Evolutionary conservation across 2,113 vertebrate genomes (phyloP).

Genomic region (Gracilinanus agilis): DNA sequence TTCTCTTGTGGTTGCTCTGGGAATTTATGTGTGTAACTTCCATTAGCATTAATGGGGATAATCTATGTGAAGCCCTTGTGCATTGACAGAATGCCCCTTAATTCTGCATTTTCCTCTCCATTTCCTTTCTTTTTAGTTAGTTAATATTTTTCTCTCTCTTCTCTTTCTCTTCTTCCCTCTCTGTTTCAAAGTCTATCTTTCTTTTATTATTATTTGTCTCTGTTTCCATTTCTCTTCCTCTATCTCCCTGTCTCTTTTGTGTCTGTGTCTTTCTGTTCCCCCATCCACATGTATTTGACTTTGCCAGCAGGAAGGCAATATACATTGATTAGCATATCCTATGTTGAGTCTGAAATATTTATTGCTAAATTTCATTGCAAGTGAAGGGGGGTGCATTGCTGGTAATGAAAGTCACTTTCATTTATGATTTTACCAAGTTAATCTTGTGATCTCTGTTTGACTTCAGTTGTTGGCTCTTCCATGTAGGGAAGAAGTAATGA

Average conservation of each 20-base stretch:
- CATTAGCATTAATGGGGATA: conserved; percentile 54
- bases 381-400: conserved; percentile 41
- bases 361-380: conserved; percentile 31
- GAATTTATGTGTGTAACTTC: conserved; percentile 50
- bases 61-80: conserved; percentile 35
- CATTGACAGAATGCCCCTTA: conserved; percentile 20
- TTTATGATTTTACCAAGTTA: conserved; percentile 72
- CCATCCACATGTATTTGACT: not conserved
- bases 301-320: conserved; percentile 44
- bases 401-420: conserved; percentile 60
- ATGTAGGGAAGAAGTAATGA: conserved; percentile 60
- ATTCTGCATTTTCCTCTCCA: conserved; percentile 49
- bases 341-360: conserved; percentile 53
- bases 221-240: not conserved
- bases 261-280: not conserved
- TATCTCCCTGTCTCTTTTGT: not conserved
- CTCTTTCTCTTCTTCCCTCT: not conserved
- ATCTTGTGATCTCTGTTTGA: conserved; percentile 65
- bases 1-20: conserved; percentile 42
- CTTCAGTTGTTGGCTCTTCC: conserved; percentile 53
- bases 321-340: conserved; percentile 11
- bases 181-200: not conserved
- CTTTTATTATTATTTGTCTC: not conserved
- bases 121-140: not conserved
- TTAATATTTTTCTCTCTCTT: not conserved